Evolutionary conservation across 2,113 vertebrate species (phyloP), one percentile per base, ranked within the genome.

Genomic region (Megalops atlanticus): DNA sequence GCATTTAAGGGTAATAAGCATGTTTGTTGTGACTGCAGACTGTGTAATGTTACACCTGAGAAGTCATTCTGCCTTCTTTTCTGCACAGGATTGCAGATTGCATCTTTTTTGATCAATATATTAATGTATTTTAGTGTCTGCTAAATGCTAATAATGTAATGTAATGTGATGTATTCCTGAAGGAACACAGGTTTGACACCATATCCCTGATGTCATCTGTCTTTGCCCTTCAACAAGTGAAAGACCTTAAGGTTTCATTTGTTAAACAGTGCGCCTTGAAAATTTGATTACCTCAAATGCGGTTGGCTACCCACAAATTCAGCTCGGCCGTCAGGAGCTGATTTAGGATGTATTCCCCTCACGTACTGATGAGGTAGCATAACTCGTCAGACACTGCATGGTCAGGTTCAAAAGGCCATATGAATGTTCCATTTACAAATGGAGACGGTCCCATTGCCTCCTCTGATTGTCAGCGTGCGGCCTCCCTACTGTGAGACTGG

Each of bases 81-180:
- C 81, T 43, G 1, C 14, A 11, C 11, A 15, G 38, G 43, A 80
- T 74, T 84, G 81, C 84, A 86, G 81, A 81, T 84, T 82, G 15
- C 69, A n/a, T 70, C 74, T 89, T 86, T 84, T 80, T 82, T 87
- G n/a, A 86, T 81, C 76, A 84, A 88, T 35, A 77, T 76, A 38
- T 0, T 36, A 71, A n/a, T 68, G 88, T 83, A 83, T 43, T n/a
- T n/a, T n/a, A n/a, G n/a, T n/a, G n/a, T n/a, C n/a, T n/a, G n/a
- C n/a, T n/a, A n/a, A n/a, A n/a, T n/a, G n/a, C n/a, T n/a, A n/a
- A n/a, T n/a, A n/a, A n/a, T n/a, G n/a, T n/a, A n/a, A n/a, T n/a
- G n/a, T n/a, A n/a, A n/a, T n/a, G n/a, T n/a, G n/a, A n/a, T n/a
- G n/a, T n/a, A n/a, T n/a, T n/a, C n/a, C n/a, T n/a, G n/a, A n/a